Base-by-base conservation (phyloP, 1,140 invertebrate genomes). In the Caenorhabditis brenneri region DNA sequence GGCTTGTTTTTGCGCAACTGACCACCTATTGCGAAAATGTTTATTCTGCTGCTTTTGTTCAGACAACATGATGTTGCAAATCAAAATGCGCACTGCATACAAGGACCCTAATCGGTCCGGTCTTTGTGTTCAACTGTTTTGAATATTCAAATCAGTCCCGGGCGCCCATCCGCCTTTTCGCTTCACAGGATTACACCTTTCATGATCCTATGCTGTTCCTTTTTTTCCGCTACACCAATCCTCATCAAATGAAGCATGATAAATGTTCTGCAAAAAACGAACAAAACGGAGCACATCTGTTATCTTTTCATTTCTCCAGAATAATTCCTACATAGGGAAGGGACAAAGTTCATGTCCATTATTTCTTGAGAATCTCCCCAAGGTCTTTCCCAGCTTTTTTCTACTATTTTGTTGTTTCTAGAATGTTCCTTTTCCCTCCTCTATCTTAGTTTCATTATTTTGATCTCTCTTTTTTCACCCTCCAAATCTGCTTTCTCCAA, bases 11-110 rank as follows among this genome's bases (percentile, higher is more conserved):
- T 74, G 65, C 65, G 36, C 65, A 74, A 74, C 36, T 74, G 65
- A 42, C 65, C 65, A 74, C 65, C 65, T 74, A 74, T 74, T 74
- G 65, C 16, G 65, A 74, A 74, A 42, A 74, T 74, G 65, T 74
- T 74, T 74, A 74, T 74, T 74, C 65, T 74, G 65, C 65, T 74
- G 65, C 65, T 74, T 74, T 74, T 74, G 36, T 74, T 65, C 65
- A 36, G 58, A 65, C 58, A 65, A 22, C 58, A 65, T 74, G 65
- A 74, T 74, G 65, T 74, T 74, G 29, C 65, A 74, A 74, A 74
- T 74, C 65, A 74, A 42, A 74, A 74, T 74, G 65, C 65, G 65
- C 65, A 74, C 33, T 42, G 36, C 65, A 46, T 24, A 46, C 58
- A 65, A 65, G 16, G 7, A 22, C 58, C 48, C 6, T 74, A 74